phyloP scores from a whole-genome alignment of 2,888 invertebrate genomes.

The Tortricodes alternella region DNA sequence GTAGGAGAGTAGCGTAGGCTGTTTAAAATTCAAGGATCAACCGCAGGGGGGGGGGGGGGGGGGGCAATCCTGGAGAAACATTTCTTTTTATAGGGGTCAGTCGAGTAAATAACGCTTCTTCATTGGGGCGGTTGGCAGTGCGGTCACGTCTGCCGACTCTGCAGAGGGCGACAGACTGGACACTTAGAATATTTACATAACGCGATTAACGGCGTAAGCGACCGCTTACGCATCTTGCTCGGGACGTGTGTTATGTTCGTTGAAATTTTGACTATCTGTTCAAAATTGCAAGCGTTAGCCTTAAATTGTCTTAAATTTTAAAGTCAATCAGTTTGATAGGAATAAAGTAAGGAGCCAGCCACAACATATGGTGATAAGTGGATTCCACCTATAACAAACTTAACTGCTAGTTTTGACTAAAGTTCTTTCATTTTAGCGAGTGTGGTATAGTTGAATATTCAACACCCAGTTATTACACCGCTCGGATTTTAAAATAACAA shows the following conservation, averaged over 20 bases:
- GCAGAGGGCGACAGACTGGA: conserved; percentile 19
- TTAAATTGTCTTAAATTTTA: too few relatives aligned
- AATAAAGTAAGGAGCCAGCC: too few relatives aligned
- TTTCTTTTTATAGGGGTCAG: conserved; percentile 31
- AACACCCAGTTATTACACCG: too few relatives aligned
- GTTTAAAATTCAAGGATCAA: conserved; percentile 31
- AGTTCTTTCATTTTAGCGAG: too few relatives aligned
- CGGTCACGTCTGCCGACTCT: conserved; percentile 20
- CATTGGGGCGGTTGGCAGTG: conserved; percentile 23
- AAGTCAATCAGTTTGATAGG: too few relatives aligned
- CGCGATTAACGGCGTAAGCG: conserved; percentile 21
- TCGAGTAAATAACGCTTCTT: conserved; percentile 31
- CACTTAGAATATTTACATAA: conserved; percentile 30
- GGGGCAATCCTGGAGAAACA: conserved; percentile 29
- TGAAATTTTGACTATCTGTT: too few relatives aligned
- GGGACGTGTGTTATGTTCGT: neutral
- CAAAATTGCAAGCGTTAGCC: too few relatives aligned
- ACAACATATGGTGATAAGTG: too few relatives aligned
- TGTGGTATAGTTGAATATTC: too few relatives aligned
- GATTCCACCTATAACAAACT: too few relatives aligned
- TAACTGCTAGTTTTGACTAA: too few relatives aligned
- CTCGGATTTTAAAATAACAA: too few relatives aligned
- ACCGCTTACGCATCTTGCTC: conserved; percentile 16
- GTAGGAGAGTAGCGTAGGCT: conserved; percentile 22
- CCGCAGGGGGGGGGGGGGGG: conserved; percentile 19